Percentiles rank a stretch among this genome's conserved stretches.
Conservation (phyloP, 2,888 invertebrate genomes). For the Agrypnus murinus region DNA sequence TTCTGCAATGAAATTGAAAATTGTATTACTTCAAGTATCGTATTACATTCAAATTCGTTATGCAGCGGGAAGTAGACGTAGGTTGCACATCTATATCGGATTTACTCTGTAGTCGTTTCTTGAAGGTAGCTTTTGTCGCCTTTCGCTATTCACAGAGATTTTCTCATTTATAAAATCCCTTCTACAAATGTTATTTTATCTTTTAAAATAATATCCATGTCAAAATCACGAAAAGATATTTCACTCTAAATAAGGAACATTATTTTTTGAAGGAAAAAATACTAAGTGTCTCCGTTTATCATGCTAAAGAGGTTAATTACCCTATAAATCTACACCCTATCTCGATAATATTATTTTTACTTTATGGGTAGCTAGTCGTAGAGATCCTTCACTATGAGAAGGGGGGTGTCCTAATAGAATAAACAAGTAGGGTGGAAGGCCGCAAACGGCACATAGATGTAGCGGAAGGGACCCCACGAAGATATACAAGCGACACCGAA, state of each 20-base stretch:
- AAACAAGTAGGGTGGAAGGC: constrained; percentile 39
- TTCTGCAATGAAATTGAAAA: constrained; percentile 16
- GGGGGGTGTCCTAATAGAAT: constrained; percentile 37
- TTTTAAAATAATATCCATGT: too few species aligned
- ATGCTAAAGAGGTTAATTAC: constrained; percentile 16
- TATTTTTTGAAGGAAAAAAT: too few species aligned
- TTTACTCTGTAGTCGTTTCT: constrained; percentile 39
- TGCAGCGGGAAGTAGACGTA: constrained; percentile 10
- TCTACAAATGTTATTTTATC: too few species aligned
- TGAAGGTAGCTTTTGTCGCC: constrained; percentile 12
- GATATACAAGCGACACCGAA: constrained; percentile 41
- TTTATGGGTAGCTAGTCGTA: constrained; percentile 12
- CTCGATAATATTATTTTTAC: constrained; percentile 18
- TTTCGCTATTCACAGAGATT: neutral
- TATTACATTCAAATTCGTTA: constrained; percentile 30
- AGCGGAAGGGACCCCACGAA: constrained; percentile 29
- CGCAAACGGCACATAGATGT: constrained; percentile 38
- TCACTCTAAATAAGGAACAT: too few species aligned
- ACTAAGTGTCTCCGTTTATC: too few species aligned
- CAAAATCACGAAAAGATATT: too few species aligned
- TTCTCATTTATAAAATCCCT: constrained; percentile 20
- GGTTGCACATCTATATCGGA: constrained; percentile 31
- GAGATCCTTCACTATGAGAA: constrained; percentile 8
- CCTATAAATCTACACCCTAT: constrained; percentile 3
- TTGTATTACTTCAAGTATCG: constrained; percentile 26